Conservation (phyloP, 2,888 invertebrate genomes). For the Coecobrya sp. region DNA sequence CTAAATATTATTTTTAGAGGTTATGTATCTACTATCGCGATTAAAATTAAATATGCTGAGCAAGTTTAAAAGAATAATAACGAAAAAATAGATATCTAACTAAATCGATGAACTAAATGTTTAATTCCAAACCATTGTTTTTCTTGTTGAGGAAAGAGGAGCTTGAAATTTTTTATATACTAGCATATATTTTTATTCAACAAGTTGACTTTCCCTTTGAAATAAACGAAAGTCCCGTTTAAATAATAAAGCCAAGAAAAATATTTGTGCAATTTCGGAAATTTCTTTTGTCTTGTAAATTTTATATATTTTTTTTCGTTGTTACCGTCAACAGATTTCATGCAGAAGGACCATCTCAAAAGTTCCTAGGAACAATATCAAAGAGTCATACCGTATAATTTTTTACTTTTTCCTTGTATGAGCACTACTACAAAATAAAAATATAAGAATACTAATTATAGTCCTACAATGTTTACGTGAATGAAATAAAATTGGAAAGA, state of each 20-base stretch:
- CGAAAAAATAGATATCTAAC: not conserved
- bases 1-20: not conserved
- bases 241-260: slow-evolving; percentile 47
- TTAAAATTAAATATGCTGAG: slow-evolving; percentile 5
- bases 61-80: not conserved
- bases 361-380: slow-evolving; percentile 91
- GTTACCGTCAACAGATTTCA: slow-evolving; percentile 83
- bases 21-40: not conserved
- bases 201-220: slow-evolving; percentile 4
- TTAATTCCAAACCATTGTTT: slow-evolving; percentile 4
- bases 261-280: not conserved
- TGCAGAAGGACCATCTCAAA: slow-evolving; percentile 96
- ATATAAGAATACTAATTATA: not conserved
- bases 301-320: not conserved
- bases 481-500: not conserved
- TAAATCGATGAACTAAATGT: not conserved
- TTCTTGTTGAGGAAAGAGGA: slow-evolving; percentile 76
- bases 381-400: not conserved
- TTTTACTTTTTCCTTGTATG: slow-evolving; percentile 19
- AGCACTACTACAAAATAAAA: slow-evolving; percentile 21
- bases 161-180: slow-evolving; percentile 68
- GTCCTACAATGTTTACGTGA: not conserved
- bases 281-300: slow-evolving; percentile 20
- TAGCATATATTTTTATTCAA: not conserved
- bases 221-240: not conserved